A percentile compares a stretch with the other conserved stretches of the same genome.
These are phyloP conservation scores for Myotis findleyi DNA, from an alignment of 2,797 vertebrate species.

Conservation along the genomic window DNA sequence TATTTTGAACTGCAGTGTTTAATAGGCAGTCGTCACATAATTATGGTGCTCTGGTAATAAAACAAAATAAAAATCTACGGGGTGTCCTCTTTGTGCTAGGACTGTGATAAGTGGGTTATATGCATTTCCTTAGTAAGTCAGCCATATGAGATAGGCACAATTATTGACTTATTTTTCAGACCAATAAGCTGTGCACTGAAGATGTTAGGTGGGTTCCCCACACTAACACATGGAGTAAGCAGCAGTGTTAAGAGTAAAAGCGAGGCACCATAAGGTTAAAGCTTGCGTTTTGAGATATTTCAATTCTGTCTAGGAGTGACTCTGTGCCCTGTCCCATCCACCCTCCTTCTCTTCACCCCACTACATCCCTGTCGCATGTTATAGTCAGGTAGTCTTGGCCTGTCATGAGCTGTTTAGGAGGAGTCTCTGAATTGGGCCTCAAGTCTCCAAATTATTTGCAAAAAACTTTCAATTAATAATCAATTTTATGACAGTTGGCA, in stretches of 20 bases:
- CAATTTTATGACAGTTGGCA: neutral
- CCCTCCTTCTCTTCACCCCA: neutral
- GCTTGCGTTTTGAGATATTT: neutral
- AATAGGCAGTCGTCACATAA: neutral
- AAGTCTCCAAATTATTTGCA: conserved; percentile 5
- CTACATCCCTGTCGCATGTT: neutral
- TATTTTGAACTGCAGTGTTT: neutral
- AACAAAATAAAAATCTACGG: neutral
- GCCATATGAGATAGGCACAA: neutral
- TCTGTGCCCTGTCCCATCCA: neutral
- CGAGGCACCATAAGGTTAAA: neutral
- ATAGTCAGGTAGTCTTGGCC: neutral
- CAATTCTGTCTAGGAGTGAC: neutral
- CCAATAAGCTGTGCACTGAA: neutral
- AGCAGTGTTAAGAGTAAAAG: neutral
- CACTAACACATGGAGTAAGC: neutral
- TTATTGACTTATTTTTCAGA: neutral
- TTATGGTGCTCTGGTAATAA: neutral
- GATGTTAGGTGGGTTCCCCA: neutral
- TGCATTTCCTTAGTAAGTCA: neutral
- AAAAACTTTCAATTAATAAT: neutral
- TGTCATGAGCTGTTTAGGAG: neutral
- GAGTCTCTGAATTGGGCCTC: neutral
- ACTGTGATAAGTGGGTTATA: neutral
- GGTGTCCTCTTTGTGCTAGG: neutral